A percentile compares a stretch with the other conserved stretches of the same genome.
phyloP scores from a whole-genome alignment of 2,888 invertebrate genomes.

The Drosophila subquinaria region DNA sequence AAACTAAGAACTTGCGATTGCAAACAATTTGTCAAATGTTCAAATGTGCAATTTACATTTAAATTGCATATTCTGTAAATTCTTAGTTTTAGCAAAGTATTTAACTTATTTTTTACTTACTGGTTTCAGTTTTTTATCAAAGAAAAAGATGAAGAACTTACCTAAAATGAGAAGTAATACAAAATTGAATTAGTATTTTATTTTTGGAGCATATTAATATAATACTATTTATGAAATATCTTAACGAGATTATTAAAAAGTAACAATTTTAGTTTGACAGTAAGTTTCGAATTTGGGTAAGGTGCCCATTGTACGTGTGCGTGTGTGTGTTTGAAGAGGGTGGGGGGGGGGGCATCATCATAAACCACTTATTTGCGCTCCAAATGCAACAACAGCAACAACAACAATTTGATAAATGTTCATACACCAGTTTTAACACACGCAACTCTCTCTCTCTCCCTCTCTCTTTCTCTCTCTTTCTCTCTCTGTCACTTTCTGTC shows the following conservation, averaged over 20 bases:
- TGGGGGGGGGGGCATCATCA: conserved; percentile 69
- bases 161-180: conserved; percentile 48
- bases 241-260: no score
- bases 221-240: no score
- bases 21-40: background rate
- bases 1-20: no score
- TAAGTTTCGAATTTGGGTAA: background rate
- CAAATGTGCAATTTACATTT: no score
- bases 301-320: background rate
- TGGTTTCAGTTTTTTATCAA: background rate
- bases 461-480: no score
- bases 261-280: no score
- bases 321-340: background rate
- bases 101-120: conserved; percentile 21
- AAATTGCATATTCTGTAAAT: background rate
- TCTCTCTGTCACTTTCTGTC: conserved; percentile 3
- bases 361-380: conserved; percentile 81
- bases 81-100: background rate
- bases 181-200: conserved; percentile 10
- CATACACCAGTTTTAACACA: conserved; percentile 44
- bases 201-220: no score
- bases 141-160: conserved; percentile 34
- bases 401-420: conserved; percentile 69
- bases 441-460: conserved; percentile 15
- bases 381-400: conserved; percentile 74